Evolutionary conservation across 2,113 vertebrate species (phyloP), one percentile per base, ranked within the genome.

Genomic region (Catharus minimus): DNA sequence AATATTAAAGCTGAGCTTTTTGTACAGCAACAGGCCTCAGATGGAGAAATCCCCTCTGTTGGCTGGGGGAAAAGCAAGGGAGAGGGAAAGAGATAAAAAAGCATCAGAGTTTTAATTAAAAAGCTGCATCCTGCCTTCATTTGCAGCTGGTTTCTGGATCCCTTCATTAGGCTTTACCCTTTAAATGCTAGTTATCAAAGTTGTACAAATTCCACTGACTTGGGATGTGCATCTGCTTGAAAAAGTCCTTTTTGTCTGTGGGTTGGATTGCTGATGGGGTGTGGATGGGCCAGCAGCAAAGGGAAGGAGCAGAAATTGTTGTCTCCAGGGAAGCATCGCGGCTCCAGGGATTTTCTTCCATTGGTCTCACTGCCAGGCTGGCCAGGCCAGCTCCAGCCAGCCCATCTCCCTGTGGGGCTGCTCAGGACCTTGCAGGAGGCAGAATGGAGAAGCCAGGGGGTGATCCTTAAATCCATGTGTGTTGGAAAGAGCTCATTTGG

Each of bases 81-180:
- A 82, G 73, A 88, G 47, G 49, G 50, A 80, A 81, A 38, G 82
- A 95, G 88, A 93, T 94, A 66, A 92, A 96, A 96, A 90, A 58
- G 80, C 75, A 85, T 75, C 76, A 39, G 90, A 76, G 68, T 93
- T 96, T 92, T 97, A 97, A 97, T 97, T 96, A 97, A 96, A 96
- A 94, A 92, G 75, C 86, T 2, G 69, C 92, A 92, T 84, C 81
- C 81, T 57, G 15, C 61, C 73, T 89, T 94, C 16, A 3, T 39
- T 33, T 87, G 88, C 33, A 8, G 71, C 89, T 93, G 82, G 33
- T 90, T 97, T 92, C 94, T 4, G 2, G 90, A 60, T 94, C 92
- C 86, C 73, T 94, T 93, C 93, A 22, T 96, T 92, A 94, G 88
- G 66, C 61, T 72, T 82, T 89, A 86, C 80, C 93, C 95, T 96